Base-by-base conservation (phyloP, 1,140 invertebrate species). In the Diabrotica virgifera region DNA sequence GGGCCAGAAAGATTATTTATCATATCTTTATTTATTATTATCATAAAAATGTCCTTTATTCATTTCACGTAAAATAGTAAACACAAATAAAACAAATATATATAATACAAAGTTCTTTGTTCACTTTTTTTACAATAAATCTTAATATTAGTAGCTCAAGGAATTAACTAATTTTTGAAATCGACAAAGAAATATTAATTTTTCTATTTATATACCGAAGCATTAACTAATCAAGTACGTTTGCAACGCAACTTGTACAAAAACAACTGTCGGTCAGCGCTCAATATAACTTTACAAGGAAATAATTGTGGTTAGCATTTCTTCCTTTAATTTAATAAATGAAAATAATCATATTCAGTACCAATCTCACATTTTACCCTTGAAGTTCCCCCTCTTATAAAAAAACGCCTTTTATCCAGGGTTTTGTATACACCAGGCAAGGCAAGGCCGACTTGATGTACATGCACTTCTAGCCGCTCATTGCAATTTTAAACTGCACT, bases 371-470 rank as follows among this genome's bases (percentile, higher is more conserved):
- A 61, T 70, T 68, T 70, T 72, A 72, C 71, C 71, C 71, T 72
- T 72, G 71, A 72, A 65, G 67, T 61, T 70, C 65, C 71, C 71
- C 71, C 71, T 67, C 62, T 69, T 68, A 68, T 57, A 70, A 72
- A 72, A 72, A 72, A 72, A 70, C 66, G 62, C 64, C 69, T 67
- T 66, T 70, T 69, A 70, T 67, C 71, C 69, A 72, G 71, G 71
- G 71, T 72, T 72, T 71, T 64, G 67, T 46, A 46, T 69, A 54
- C 61, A 63, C 52, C 60, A 24, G 24, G 24, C 24, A 24, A 59
- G 63, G 69, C 71, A 72, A 72, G 71, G 71, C 71, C 71, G 69
- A 64, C 67, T 70, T 67, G 53, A 64, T 52, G 57, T 64, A 60
- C 40, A 67, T 65, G 66, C 68, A 66, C 57, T 62, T 24, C 52